Evolutionary conservation across 2,797 vertebrate genomes (phyloP).

Genomic region (Gymnoscopelus microlampas): DNA sequence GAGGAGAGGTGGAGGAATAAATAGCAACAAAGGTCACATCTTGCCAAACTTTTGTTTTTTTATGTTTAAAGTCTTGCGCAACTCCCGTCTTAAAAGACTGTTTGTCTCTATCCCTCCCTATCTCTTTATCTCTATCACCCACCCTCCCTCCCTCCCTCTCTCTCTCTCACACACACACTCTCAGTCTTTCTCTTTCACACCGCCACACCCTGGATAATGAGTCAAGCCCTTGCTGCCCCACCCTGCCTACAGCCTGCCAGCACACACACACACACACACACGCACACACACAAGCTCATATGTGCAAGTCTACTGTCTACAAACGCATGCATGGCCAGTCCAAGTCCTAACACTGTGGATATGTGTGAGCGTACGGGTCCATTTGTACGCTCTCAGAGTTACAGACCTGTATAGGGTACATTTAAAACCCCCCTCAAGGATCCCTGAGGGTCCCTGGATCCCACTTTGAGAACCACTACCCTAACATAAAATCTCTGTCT

Average conservation of each 20-base stretch:
- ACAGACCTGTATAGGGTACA: too few relatives aligned
- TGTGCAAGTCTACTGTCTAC: too few relatives aligned
- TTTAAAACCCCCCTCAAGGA: too few relatives aligned
- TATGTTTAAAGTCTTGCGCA: conserved; percentile 44
- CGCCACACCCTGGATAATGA: conserved; percentile 77
- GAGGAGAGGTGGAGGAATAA: conserved; percentile 23
- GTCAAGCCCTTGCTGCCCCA: conserved; percentile 73
- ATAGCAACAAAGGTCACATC: conserved; percentile 45
- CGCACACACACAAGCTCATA: conserved; percentile 3
- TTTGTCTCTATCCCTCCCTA: conserved; percentile 22
- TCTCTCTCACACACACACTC: conserved; percentile 23
- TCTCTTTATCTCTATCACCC: conserved; percentile 33
- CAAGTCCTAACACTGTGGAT: too few relatives aligned
- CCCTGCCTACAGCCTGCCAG: conserved; percentile 69
- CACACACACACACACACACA: conserved; percentile 5
- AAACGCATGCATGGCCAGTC: too few relatives aligned
- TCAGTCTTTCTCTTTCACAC: conserved; percentile 18
- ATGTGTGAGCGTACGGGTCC: too few relatives aligned
- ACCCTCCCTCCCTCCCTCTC: conserved; percentile 12
- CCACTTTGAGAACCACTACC: too few relatives aligned
- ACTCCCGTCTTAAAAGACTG: conserved; percentile 37
- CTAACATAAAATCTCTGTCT: conserved; percentile 7
- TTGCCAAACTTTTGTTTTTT: conserved; percentile 31
- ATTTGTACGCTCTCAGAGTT: too few relatives aligned
- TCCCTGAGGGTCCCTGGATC: too few relatives aligned